phyloP scores from a whole-genome alignment of 2,113 vertebrate species.

The Hydrolagus affinis region DNA sequence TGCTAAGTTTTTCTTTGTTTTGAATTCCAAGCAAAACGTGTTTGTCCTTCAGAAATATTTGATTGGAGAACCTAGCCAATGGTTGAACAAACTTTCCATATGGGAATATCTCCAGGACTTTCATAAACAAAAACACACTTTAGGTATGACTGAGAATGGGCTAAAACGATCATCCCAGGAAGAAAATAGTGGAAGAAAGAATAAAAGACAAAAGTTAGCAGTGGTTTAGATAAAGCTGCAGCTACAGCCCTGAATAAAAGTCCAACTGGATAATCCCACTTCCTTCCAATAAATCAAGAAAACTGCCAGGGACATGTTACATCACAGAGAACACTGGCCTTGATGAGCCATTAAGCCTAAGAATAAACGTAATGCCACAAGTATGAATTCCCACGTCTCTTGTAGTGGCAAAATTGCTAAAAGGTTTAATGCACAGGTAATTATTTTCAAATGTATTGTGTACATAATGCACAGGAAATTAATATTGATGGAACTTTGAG shows the following conservation, averaged over 20 bases:
- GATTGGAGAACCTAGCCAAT: slow-evolving; percentile 44
- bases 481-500: neutral
- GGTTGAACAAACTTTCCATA: slow-evolving; percentile 44
- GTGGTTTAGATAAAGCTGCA: neutral
- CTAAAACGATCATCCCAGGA: neutral
- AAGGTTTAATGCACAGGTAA: slow-evolving; percentile 65
- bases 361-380: neutral
- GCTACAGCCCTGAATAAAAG: neutral
- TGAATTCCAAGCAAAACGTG: slow-evolving; percentile 48
- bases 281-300: neutral
- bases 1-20: neutral
- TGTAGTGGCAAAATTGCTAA: slow-evolving; percentile 70
- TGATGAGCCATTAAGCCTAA: slow-evolving; percentile 7
- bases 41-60: slow-evolving; percentile 46
- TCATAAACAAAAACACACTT: slow-evolving; percentile 6
- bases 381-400: slow-evolving; percentile 66
- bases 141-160: neutral
- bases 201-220: neutral
- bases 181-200: neutral
- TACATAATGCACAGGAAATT: neutral
- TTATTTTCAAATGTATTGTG: neutral
- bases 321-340: neutral
- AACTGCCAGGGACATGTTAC: neutral
- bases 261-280: neutral
- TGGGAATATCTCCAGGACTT: slow-evolving; percentile 49